Evolutionary conservation across 2,113 vertebrate species (phyloP).

Genomic region (Sorex fumeus): DNA sequence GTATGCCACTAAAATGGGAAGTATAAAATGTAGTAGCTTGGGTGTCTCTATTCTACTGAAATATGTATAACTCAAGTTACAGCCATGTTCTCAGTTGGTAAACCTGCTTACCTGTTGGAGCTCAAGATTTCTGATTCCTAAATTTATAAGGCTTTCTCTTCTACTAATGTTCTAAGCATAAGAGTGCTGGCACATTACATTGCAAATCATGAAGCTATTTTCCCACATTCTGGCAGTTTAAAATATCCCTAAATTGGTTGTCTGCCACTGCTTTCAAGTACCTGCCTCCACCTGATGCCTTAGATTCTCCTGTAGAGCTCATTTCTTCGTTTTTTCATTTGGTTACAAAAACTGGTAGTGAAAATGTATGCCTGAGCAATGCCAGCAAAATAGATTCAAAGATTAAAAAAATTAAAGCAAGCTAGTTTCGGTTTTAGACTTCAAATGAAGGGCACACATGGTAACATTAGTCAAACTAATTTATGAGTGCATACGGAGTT

Average conservation of each 20-base stretch:
- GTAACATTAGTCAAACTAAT: constrained; percentile 61
- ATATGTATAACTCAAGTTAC: constrained; percentile 55
- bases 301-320: neutral
- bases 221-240: constrained; percentile 13
- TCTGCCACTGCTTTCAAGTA: constrained; percentile 36
- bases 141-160: constrained; percentile 70
- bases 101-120: constrained; percentile 72
- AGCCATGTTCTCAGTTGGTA: constrained; percentile 65
- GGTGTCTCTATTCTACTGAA: constrained; percentile 63
- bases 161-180: constrained; percentile 48
- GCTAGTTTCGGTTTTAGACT: constrained; percentile 25
- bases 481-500: neutral
- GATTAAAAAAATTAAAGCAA: constrained; percentile 53
- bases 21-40: constrained; percentile 38
- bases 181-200: constrained; percentile 34
- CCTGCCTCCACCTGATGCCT: constrained; percentile 21
- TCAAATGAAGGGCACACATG: constrained; percentile 30
- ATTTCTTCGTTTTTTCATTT: constrained; percentile 57
- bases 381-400: neutral
- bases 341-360: constrained; percentile 59
- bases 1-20: constrained; percentile 76
- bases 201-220: neutral
- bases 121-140: constrained; percentile 63
- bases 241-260: constrained; percentile 2
- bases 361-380: constrained; percentile 59